These are phyloP conservation scores for Coleophora deauratella DNA, from an alignment of 2,888 invertebrate genomes.

Conservation along the genomic window DNA sequence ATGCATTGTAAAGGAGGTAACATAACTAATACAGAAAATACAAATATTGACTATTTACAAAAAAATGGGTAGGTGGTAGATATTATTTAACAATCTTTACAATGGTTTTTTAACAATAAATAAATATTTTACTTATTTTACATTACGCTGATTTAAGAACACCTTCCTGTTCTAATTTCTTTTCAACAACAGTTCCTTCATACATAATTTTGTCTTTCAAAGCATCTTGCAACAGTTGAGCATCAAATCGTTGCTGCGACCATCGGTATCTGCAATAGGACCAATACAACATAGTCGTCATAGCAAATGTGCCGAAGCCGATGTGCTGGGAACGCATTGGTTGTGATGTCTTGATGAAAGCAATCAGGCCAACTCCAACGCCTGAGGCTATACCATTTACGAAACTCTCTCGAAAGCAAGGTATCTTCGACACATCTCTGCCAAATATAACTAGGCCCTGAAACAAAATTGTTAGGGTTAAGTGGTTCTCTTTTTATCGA, in stretches of 20 bases:
- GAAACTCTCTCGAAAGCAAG: constrained; percentile 86
- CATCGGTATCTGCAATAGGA: constrained; percentile 80
- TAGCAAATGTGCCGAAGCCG: constrained; percentile 78
- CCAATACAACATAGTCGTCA: constrained; percentile 81
- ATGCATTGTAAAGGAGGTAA: no score
- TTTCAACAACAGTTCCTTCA: constrained; percentile 77
- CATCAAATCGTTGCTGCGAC: constrained; percentile 78
- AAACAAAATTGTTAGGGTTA: constrained; percentile 22
- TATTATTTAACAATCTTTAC: no score
- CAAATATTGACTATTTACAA: no score
- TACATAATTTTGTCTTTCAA: constrained; percentile 74
- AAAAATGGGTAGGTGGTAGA: no score
- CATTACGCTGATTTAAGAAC: constrained; percentile 43
- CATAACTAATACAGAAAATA: no score
- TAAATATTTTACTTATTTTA: no score
- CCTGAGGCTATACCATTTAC: constrained; percentile 83
- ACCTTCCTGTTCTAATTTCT: constrained; percentile 54
- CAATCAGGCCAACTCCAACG: constrained; percentile 76
- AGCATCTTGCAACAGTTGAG: constrained; percentile 75
- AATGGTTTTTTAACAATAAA: no score
- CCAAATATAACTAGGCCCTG: constrained; percentile 79
- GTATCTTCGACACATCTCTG: constrained; percentile 81
- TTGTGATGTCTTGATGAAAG: constrained; percentile 84
- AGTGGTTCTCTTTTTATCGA: constrained; percentile 26
- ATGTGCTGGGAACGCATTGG: constrained; percentile 76